Evolutionary conservation across 1,140 invertebrate genomes (phyloP), one percentile per base, ranked within the genome.

Genomic region (Dendroctonus valens): DNA sequence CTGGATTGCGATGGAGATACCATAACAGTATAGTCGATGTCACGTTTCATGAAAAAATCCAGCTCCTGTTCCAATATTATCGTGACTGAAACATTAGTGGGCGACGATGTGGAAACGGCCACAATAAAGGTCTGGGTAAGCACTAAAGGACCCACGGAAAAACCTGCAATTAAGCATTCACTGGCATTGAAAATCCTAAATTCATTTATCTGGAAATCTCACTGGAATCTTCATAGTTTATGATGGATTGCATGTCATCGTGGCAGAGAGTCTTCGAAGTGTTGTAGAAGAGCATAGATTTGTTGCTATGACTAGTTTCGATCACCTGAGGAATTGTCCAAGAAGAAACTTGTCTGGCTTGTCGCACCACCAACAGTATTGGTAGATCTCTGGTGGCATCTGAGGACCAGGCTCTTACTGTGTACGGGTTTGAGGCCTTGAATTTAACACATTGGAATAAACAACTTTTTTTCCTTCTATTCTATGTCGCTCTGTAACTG

Each of bases 181-280:
- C n/a, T n/a, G n/a, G n/a, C n/a, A 48, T 44, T 50, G 49, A 54
- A 42, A 62, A 11, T 4, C 9, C 55, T 53, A 53, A n/a, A 6
- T 14, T 14, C 37, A 48, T 59, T 9, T 40, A 52, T 52, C 8
- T 41, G 11, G 53, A 38, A 4, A 41, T 38, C 40, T 64, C 46
- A 59, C 40, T 37, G 37, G 42, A 46, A 51, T 70, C 65, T 39
- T 41, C 51, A 12, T 12, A 14, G 50, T 68, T 50, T 5, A 61
- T 65, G n/a, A 76, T 74, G 12, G 57, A 41, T 5, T 59, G 44
- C 73, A 74, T 74, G 41, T 64, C 82, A 65, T 86, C 81, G 2
- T 86, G 87, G 72, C 88, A 91, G 26, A 91, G 75, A 0, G 86
- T 89, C 44, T 86, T 78, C 7, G 85, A 86, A 14, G 86, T 85